phyloP scores from a whole-genome alignment of 2,113 vertebrate genomes.

The Cottus gobio region DNA sequence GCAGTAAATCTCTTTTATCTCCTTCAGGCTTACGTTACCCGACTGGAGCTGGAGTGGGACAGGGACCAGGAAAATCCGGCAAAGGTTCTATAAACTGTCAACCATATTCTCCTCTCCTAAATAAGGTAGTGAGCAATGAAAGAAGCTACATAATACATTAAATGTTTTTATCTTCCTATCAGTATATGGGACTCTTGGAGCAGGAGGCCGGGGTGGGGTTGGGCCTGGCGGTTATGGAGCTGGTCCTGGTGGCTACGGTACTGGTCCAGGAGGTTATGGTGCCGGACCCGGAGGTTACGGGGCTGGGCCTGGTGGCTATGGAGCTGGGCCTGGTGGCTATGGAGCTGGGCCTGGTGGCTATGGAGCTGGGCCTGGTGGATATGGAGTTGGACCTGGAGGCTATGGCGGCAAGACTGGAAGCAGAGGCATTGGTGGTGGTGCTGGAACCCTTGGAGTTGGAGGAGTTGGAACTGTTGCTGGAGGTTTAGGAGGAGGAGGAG shows the following conservation, averaged over 20 bases:
- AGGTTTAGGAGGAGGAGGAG: conserved; percentile 40
- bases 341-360: conserved; percentile 53
- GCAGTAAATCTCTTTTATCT: background rate
- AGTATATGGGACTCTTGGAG: conserved; percentile 72
- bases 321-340: conserved; percentile 48
- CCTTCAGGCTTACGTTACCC: conserved; percentile 76
- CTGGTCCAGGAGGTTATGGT: conserved; percentile 59
- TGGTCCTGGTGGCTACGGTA: conserved; percentile 53
- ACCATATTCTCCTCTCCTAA: background rate
- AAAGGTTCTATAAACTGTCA: conserved; percentile 69
- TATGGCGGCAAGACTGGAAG: conserved; percentile 51
- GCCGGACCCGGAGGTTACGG: conserved; percentile 54
- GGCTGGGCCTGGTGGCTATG: conserved; percentile 57
- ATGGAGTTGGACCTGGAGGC: conserved; percentile 65
- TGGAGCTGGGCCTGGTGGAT: conserved; percentile 56
- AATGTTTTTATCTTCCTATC: conserved; percentile 18
- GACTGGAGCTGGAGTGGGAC: conserved; percentile 76
- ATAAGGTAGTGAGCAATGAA: background rate
- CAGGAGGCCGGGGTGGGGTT: conserved; percentile 49
- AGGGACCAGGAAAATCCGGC: conserved; percentile 70
- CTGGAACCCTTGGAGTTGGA: conserved; percentile 59
- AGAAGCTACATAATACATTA: background rate
- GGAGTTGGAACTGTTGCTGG: conserved; percentile 8
- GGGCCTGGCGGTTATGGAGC: conserved; percentile 60
- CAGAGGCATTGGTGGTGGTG: conserved; percentile 45